Conservation (phyloP, 2,797 vertebrate species). For the Centropyge bicolor region DNA sequence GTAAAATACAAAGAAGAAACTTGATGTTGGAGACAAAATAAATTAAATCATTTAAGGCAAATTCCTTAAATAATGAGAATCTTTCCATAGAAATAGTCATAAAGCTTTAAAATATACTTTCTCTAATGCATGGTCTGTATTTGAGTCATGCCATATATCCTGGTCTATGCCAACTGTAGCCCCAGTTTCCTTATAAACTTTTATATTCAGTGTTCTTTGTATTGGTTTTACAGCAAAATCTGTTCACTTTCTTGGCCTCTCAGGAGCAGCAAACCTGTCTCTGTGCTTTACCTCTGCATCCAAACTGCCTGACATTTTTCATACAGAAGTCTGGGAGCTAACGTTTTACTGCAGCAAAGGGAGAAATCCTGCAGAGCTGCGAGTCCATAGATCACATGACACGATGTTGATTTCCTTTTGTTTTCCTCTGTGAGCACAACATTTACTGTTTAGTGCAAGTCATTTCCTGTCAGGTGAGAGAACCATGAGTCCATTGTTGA, state of each 20-base stretch:
- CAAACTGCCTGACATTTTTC: constrained; percentile 10
- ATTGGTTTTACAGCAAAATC: constrained; percentile 2
- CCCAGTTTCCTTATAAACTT: constrained; percentile 12
- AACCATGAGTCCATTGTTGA: constrained; percentile 29
- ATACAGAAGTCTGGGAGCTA: neutral
- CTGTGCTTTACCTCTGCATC: constrained; percentile 22
- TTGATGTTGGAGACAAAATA: neutral
- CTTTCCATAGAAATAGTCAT: constrained; percentile 1
- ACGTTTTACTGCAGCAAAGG: neutral
- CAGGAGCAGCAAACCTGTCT: constrained; percentile 40
- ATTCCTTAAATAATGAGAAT: neutral
- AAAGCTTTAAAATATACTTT: neutral
- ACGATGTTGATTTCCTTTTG: neutral
- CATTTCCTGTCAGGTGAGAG: constrained; percentile 2
- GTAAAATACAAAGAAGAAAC: too few species aligned
- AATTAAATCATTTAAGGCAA: neutral
- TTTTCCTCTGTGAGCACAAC: neutral
- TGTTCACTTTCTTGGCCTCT: constrained; percentile 16
- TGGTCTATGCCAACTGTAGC: neutral
- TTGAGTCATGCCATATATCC: too few species aligned
- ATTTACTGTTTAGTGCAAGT: constrained; percentile 1
- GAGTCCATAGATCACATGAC: too few species aligned
- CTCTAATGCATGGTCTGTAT: neutral
- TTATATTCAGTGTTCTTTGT: constrained; percentile 1
- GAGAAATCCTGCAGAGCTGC: neutral